Conservation (phyloP, 2,113 vertebrate genomes). For the Naja naja region DNA sequence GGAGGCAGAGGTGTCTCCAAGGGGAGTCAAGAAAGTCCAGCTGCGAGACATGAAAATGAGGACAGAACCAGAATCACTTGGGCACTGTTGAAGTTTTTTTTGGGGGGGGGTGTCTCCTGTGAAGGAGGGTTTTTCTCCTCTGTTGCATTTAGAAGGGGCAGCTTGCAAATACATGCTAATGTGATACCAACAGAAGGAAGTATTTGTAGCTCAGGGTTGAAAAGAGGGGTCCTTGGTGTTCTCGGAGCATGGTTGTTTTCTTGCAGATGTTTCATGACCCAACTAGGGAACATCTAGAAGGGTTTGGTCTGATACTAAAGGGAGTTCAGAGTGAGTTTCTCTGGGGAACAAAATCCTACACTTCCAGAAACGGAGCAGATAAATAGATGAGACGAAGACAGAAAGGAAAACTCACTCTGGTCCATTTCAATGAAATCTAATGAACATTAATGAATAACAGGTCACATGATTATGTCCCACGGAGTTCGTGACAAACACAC, state of each 20-base stretch:
- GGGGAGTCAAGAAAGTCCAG: neutral
- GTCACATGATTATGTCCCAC: neutral
- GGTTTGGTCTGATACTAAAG: neutral
- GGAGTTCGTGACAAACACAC: neutral
- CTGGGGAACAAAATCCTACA: neutral
- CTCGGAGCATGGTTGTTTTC: neutral
- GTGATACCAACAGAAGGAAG: neutral
- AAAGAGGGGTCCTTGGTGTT: neutral
- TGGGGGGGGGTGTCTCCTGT: too few species aligned
- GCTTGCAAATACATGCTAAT: neutral
- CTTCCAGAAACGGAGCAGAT: neutral
- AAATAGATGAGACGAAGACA: neutral
- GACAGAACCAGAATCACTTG: neutral
- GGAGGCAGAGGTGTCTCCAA: neutral
- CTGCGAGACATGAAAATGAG: neutral
- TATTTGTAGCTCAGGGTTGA: neutral
- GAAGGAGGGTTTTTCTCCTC: neutral
- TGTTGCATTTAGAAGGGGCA: neutral
- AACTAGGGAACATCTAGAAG: neutral
- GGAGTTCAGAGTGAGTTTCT: neutral
- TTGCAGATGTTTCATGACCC: neutral
- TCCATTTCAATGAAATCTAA: neutral
- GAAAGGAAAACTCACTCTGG: neutral
- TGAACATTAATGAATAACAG: neutral
- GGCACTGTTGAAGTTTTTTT: neutral